Evolutionary conservation across 2,797 vertebrate species (phyloP).

Genomic region (Halcyon chelicuti): DNA sequence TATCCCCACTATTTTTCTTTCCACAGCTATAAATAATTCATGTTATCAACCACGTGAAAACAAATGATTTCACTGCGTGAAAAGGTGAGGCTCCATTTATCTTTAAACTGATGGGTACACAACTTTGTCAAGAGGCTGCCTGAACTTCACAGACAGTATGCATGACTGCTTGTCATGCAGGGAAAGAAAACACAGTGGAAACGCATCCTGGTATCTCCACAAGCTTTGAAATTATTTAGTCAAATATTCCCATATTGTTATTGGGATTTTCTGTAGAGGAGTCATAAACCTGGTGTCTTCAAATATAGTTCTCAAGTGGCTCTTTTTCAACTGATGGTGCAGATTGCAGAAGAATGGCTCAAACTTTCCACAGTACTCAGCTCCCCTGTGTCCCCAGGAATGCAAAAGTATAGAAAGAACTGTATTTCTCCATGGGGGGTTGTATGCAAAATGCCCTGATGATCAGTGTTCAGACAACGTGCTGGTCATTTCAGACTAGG

Average conservation of each 20-base stretch:
- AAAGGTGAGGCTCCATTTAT: not conserved
- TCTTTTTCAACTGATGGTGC: not conserved
- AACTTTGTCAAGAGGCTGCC: not conserved
- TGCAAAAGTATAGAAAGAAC: not conserved
- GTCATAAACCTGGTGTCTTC: not conserved
- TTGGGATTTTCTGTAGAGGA: not conserved
- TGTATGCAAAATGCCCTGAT: not conserved
- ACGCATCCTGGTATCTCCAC: not conserved
- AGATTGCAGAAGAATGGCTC: not conserved
- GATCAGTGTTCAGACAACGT: not conserved
- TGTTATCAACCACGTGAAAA: constrained; percentile 36
- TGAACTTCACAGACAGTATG: not conserved
- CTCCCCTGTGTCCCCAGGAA: not conserved
- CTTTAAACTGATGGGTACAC: not conserved
- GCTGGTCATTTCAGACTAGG: not conserved
- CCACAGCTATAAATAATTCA: constrained; percentile 57
- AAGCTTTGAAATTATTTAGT: not conserved
- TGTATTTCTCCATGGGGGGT: not conserved
- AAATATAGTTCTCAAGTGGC: not conserved
- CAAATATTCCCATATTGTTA: not conserved
- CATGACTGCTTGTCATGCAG: not conserved
- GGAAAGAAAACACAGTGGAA: not conserved
- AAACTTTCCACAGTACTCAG: not conserved
- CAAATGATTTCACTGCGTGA: not conserved
- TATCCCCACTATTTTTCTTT: constrained; percentile 65